Evolutionary conservation across 2,888 invertebrate species (phyloP), one percentile per base, ranked within the genome.

Genomic region (Nomada lathburiana): DNA sequence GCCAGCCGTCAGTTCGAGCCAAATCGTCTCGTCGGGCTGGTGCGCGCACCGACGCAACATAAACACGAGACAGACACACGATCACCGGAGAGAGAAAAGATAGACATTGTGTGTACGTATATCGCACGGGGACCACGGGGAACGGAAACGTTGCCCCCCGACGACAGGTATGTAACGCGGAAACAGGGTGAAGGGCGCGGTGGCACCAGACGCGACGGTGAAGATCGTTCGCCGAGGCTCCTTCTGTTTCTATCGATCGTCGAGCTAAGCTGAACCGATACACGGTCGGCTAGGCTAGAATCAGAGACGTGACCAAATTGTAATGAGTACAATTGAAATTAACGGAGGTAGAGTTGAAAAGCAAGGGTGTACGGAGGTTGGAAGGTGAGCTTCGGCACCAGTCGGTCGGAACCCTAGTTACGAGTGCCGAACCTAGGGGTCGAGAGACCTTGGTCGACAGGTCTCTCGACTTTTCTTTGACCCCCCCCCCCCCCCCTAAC

Each of bases 381-480:
- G 91, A 89, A 89, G 92, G 91, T 93, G 92, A 92, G 89, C 86
- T 90, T 91, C 90, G 90, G 93, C 93, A 91, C 93, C 92, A 90
- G 93, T 90, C 90, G 93, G 92, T 92, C 90, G 93, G 94, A 93
- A 93, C 93, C 93, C 94, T 94, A 94, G 94, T 94, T 94, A 94
- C 94, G 94, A 94, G 94, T 94, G 92, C 94, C 93, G 94, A 93
- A 90, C 94, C 94, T 94, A 94, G 94, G 36, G 93, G 92, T 91
- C 93, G 93, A 93, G 93, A 91, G 86, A 76, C 57, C 71, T 67
- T 29, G 65, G 29, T n/a, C 18, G 42, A 79, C 75, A 62, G 68
- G 69, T 84, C 90, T 91, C 93, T 93, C 91, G 92, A 88, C 88
- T 91, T 89, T 76, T 69, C 57, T 80, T 57, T 65, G 26, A 20